Evolutionary conservation across 2,797 vertebrate genomes (phyloP), one percentile per base, ranked within the genome.

Genomic region (Apogon hyalosoma): DNA sequence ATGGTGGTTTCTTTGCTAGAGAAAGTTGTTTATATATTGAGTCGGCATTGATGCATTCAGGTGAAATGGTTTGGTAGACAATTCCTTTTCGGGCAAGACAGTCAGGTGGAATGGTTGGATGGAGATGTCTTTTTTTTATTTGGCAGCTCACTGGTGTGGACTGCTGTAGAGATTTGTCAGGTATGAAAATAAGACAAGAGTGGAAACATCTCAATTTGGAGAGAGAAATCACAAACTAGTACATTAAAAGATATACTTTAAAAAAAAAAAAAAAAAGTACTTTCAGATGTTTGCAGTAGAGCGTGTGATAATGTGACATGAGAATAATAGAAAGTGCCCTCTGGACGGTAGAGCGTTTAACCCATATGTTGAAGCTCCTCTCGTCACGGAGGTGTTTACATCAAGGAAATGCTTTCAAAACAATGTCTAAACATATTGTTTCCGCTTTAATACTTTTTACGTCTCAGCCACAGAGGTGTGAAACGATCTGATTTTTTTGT

Each of bases 51-150:
- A 74, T 36, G 80, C 83, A 11, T 80, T 79, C 66, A 68, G 62
- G 79, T 78, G 82, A 72, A 86, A 87, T 55, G 63, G 57, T 74
- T 66, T 45, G 69, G 71, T 59, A 28, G 63, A 79, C 55, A 62
- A 60, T 73, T 51, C 52, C 46, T 62, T 82, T 79, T 82, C 63
- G 63, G 42, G 49, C 57, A 56, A 59, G 52, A 69, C 57, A 74
- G 52, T 45, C 8, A 45, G 40, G 63, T 24, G 42, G 52, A 83
- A 56, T 47, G 56, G 71, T 78, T 50, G 66, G 69, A 59, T 72
- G 48, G 66, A 66, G 67, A 84, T 73, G 41, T 79, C 24, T 65
- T 66, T 70, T 49, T 19, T 39, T 28, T 28, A 28, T 28, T 28
- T 28, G 19, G 54, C 54, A n/a, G 49, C 54, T 58, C 10, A 9